A percentile compares a stretch with the other conserved stretches of the same genome.
Conservation (phyloP, 2,797 vertebrate species). For the Ciconia nigra region DNA sequence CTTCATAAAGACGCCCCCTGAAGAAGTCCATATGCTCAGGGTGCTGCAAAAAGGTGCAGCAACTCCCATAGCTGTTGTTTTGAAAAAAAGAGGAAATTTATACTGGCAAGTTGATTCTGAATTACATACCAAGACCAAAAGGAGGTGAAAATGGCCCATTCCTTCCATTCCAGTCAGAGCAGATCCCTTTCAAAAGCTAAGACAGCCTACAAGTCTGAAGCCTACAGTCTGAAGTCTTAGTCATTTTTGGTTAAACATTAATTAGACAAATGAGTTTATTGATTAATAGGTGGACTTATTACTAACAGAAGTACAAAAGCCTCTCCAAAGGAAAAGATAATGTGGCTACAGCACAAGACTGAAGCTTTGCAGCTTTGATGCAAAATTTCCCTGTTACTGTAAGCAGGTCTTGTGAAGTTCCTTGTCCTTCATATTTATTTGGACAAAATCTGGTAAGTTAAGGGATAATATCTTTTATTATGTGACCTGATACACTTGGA, state of each 20-base stretch:
- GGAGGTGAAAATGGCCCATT: background rate
- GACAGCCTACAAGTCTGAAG: background rate
- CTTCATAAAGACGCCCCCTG: no score
- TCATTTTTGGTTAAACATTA: background rate
- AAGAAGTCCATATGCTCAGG: fast-evolving
- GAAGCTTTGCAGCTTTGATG: background rate
- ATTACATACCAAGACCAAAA: background rate
- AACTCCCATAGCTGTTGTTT: background rate
- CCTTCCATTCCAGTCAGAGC: background rate
- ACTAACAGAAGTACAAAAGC: background rate
- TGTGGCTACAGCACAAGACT: background rate
- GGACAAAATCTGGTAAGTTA: background rate
- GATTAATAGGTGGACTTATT: background rate
- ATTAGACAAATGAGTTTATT: background rate
- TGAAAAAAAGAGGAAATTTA: background rate
- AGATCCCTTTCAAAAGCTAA: background rate
- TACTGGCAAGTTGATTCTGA: background rate
- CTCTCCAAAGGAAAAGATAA: background rate
- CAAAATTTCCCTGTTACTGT: background rate
- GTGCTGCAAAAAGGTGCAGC: background rate
- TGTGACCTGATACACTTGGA: background rate
- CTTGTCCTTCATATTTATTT: background rate
- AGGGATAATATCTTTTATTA: background rate
- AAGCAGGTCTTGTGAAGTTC: background rate
- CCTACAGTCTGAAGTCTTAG: background rate